Evolutionary conservation across 92 coral and sea anemone genomes (phyloP).

Genomic region (Micromussa lordhowensis): DNA sequence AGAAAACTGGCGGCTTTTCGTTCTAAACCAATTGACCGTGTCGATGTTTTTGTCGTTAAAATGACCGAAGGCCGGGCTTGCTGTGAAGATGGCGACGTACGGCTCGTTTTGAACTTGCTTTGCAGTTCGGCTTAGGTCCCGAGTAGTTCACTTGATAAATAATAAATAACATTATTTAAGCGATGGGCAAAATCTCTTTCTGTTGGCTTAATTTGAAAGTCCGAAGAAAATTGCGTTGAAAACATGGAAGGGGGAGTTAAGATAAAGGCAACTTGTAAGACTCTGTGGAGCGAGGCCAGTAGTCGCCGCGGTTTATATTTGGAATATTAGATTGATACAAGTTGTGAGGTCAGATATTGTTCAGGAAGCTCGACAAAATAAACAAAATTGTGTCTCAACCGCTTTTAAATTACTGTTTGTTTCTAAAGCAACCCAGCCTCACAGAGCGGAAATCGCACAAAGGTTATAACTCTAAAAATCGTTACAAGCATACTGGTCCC

Average conservation of each 20-base stretch:
- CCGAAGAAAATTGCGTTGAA: neutral
- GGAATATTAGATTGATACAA: slow-evolving; percentile 18
- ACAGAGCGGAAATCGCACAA: neutral
- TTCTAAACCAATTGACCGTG: slow-evolving; percentile 4
- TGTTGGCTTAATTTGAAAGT: neutral
- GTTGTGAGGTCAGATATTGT: slow-evolving; percentile 22
- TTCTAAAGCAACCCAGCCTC: neutral
- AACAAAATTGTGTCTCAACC: neutral
- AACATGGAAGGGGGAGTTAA: neutral
- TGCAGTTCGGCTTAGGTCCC: neutral
- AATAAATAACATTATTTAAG: slow-evolving; percentile 20
- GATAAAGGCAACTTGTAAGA: neutral
- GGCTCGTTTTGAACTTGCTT: neutral
- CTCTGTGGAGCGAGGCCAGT: neutral
- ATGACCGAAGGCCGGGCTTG: neutral
- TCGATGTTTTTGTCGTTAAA: neutral
- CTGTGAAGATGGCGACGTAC: neutral
- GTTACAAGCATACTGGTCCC: neutral
- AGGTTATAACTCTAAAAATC: neutral
- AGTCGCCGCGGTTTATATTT: neutral
- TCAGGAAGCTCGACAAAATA: slow-evolving; percentile 10
- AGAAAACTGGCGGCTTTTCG: neutral
- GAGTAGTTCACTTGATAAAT: slow-evolving; percentile 9
- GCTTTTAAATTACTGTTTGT: neutral
- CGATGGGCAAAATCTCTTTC: slow-evolving; percentile 34